Evolutionary conservation across 2,888 invertebrate genomes (phyloP).

Genomic region (Macrostomum cliftonense): DNA sequence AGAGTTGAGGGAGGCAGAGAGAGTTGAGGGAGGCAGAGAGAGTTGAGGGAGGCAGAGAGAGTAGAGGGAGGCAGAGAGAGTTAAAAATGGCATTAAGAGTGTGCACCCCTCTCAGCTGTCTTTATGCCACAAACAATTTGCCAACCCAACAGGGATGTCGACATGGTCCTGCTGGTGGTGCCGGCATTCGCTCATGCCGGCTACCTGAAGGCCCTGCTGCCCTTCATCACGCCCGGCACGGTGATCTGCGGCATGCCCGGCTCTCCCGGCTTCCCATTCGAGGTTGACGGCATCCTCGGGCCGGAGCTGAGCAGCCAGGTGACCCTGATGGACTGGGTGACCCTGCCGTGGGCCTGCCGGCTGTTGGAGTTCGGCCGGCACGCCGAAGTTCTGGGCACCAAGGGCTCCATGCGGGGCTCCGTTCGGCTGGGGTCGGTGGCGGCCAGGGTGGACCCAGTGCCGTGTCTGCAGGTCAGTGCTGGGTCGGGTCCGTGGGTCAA

Average conservation of each 20-base stretch:
- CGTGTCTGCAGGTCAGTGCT: slow-evolving; percentile 1
- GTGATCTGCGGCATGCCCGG: slow-evolving; percentile 22
- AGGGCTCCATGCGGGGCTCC: slow-evolving; percentile 17
- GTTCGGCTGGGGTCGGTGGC: slow-evolving; percentile 13
- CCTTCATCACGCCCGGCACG: slow-evolving; percentile 17
- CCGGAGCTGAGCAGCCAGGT: slow-evolving; percentile 13
- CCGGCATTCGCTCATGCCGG: slow-evolving; percentile 24
- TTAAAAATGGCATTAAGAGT: no score
- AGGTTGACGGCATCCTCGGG: slow-evolving; percentile 15
- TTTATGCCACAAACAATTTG: no score
- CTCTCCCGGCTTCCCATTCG: slow-evolving; percentile 23
- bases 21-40: no score
- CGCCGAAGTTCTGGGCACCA: slow-evolving; percentile 19
- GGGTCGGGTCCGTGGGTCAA: no score
- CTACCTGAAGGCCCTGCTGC: slow-evolving; percentile 18
- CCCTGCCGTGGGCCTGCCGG: slow-evolving; percentile 23
- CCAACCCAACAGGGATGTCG: neutral
- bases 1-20: no score
- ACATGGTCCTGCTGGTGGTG: slow-evolving; percentile 20
- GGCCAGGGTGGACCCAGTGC: slow-evolving; percentile 5
- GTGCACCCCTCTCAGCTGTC: no score
- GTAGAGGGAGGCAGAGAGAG: no score
- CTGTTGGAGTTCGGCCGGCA: slow-evolving; percentile 18
- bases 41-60: no score
- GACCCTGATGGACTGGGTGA: slow-evolving; percentile 18